phyloP scores from a whole-genome alignment of 2,888 invertebrate genomes.

The Diarsia mendica region DNA sequence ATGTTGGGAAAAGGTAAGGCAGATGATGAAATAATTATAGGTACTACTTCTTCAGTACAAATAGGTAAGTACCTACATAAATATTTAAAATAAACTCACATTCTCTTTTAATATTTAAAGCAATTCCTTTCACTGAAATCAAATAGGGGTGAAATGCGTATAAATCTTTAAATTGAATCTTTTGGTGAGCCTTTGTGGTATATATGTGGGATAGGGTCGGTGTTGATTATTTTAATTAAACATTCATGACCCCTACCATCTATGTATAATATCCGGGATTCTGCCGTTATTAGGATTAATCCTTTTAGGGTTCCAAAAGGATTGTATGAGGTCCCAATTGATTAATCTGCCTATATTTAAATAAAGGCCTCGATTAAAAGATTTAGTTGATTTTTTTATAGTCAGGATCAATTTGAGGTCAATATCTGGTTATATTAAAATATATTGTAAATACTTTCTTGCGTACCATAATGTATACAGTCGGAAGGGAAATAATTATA shows the following conservation, averaged over 20 bases:
- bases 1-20: too few relatives aligned
- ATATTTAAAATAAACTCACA: background rate
- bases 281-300: conserved; percentile 36
- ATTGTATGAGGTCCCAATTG: conserved; percentile 25
- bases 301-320: conserved; percentile 42
- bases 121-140: conserved; percentile 3
- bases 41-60: background rate
- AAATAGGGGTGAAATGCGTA: conserved; percentile 15
- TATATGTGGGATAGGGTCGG: conserved; percentile 18
- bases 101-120: background rate
- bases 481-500: too few relatives aligned
- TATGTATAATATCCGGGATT: conserved; percentile 41
- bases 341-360: conserved; percentile 8
- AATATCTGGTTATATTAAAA: too few relatives aligned
- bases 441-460: too few relatives aligned
- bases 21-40: background rate
- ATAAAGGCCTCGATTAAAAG: conserved; percentile 2
- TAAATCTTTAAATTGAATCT: conserved; percentile 41
- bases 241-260: conserved; percentile 23
- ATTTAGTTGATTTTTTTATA: background rate
- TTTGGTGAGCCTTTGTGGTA: conserved; percentile 22
- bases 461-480: too few relatives aligned
- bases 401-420: background rate
- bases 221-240: conserved; percentile 63
- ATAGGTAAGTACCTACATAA: background rate